phyloP scores from a whole-genome alignment of 2,113 vertebrate genomes.

The Chrysochloris asiatica region DNA sequence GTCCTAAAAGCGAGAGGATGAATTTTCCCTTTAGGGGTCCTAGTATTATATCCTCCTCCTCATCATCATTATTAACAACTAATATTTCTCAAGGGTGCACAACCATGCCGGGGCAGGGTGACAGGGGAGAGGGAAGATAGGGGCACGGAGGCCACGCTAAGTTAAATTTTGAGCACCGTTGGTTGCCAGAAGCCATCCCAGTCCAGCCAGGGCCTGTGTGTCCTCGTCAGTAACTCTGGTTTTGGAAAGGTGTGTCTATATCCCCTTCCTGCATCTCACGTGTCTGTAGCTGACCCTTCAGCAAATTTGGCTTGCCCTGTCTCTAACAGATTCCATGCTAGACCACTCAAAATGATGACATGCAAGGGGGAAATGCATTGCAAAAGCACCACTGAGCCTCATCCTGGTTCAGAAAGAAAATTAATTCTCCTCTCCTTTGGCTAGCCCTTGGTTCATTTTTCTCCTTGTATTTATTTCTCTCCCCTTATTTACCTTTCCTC shows the following conservation, averaged over 20 bases:
- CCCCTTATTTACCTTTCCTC: not conserved
- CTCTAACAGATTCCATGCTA: constrained; percentile 13
- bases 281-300: not conserved
- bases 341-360: not conserved
- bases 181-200: constrained; percentile 18
- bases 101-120: not conserved
- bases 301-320: not conserved
- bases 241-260: not conserved
- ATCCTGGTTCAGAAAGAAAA: not conserved
- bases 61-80: constrained; percentile 42
- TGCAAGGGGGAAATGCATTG: not conserved
- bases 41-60: not conserved
- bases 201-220: not conserved
- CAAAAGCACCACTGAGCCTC: not conserved
- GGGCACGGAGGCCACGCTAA: not conserved
- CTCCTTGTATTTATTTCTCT: not conserved
- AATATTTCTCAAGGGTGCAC: constrained; percentile 10
- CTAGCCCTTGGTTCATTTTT: not conserved
- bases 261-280: not conserved
- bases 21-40: constrained; percentile 41
- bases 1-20: constrained; percentile 53
- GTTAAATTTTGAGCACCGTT: constrained; percentile 59
- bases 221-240: not conserved
- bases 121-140: no score
- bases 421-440: not conserved